These are phyloP conservation scores for Habroteleia sp. DNA, from an alignment of 2,888 invertebrate species.

Conservation along the genomic window DNA sequence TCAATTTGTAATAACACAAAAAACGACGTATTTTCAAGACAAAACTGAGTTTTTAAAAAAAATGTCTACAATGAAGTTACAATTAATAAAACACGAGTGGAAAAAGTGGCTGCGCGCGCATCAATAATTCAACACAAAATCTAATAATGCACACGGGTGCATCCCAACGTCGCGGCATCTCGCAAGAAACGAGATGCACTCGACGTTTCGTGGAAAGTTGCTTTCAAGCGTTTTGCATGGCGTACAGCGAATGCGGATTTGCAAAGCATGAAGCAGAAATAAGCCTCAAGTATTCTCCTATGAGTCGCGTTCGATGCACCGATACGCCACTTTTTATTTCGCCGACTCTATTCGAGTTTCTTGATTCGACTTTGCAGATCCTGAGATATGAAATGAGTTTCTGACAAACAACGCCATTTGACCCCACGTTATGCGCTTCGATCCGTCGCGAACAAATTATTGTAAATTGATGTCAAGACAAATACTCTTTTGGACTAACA, in stretches of 20 bases:
- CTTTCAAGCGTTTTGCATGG: conserved; percentile 22
- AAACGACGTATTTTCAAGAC: neutral
- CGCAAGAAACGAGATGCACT: conserved; percentile 8
- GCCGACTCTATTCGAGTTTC: conserved; percentile 25
- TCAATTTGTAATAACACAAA: too few relatives aligned
- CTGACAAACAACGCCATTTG: conserved; percentile 29
- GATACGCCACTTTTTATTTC: conserved; percentile 34
- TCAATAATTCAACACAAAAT: neutral
- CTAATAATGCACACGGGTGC: conserved; percentile 1
- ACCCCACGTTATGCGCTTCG: conserved; percentile 14
- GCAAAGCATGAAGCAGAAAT: conserved; percentile 41
- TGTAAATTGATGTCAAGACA: conserved; percentile 28
- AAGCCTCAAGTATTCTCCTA: conserved; percentile 33
- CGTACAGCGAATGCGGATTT: conserved; percentile 24
- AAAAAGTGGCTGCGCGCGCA: neutral
- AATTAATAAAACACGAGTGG: conserved; percentile 1
- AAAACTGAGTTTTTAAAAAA: too few relatives aligned
- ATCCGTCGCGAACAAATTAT: conserved; percentile 31
- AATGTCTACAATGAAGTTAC: neutral
- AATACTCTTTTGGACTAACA: neutral
- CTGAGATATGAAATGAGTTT: conserved; percentile 35
- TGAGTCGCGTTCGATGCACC: conserved; percentile 17
- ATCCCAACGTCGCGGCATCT: neutral
- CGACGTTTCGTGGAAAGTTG: conserved; percentile 16
- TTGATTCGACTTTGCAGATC: conserved; percentile 35